Evolutionary conservation across 2,797 vertebrate genomes (phyloP), one percentile per base, ranked within the genome.

Genomic region (Amblyraja radiata): DNA sequence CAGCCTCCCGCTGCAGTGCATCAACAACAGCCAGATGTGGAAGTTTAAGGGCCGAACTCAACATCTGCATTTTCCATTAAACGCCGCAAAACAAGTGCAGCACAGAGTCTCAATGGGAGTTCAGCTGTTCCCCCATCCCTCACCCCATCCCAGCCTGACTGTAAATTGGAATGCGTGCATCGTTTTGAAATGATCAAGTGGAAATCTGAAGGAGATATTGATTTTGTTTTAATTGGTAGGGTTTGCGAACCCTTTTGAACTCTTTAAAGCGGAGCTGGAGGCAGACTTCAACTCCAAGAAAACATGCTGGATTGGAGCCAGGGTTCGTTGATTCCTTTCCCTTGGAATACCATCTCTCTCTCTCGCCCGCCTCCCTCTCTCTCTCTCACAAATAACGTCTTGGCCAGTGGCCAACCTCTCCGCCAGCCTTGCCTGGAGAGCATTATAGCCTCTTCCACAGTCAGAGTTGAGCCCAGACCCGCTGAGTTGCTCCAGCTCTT

Each of bases 171-270:
- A 88, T 88, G 84, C 36, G n/a, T 88, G 36, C 68, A 88, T 36
- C 68, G 84, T 88, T 88, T 68, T n/a, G 68, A 88, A 88, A 88
- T 88, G 84, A 88, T 88, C 84, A 88, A 88, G 84, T 88, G 84
- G 84, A 88, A 88, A 88, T 88, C 63, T 88, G 84, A 88, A 68
- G 84, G 84, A 88, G 84, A 68, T 88, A 88, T 88, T 88, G 65
- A 88, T 88, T 88, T 88, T 88, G 84, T 88, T 88, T 88, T 88
- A 88, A 88, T 88, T 88, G 65, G 84, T 36, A 68, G n/a, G 68
- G 88, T 68, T 88, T 63, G 63, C 68, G 84, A 88, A 88, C 84
- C 84, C 84, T 88, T 88, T 88, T 88, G 84, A 88, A 88, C 84
- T 18, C 84, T 88, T 88, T 88, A 88, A 88, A 88, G 46, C 46